Percentiles rank a stretch among this genome's conserved stretches.
phyloP scores from a whole-genome alignment of 2,888 invertebrate genomes.

The Bombyx huttoni region DNA sequence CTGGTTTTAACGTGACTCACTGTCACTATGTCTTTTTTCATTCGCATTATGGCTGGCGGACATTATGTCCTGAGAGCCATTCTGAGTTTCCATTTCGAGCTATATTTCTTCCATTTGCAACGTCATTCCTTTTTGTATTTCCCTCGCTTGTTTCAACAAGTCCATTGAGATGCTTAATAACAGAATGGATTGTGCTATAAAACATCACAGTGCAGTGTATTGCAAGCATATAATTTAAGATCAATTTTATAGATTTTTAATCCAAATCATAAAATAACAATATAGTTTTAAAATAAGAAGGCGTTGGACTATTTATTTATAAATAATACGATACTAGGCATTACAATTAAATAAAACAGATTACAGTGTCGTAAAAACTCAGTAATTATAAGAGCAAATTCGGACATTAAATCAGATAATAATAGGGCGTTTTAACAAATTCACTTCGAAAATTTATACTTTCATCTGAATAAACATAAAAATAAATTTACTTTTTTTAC shows the following conservation, averaged over 20 bases:
- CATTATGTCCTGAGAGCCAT: slow-evolving; percentile 46
- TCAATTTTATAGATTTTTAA: too few relatives aligned
- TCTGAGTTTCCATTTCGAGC: slow-evolving; percentile 35
- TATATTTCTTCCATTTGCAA: slow-evolving; percentile 51
- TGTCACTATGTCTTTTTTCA: slow-evolving; percentile 48
- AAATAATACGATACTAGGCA: too few relatives aligned
- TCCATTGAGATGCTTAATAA: background rate
- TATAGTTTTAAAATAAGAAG: too few relatives aligned
- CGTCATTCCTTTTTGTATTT: slow-evolving; percentile 40
- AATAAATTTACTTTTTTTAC: slow-evolving; percentile 4
- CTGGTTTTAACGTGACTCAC: slow-evolving; percentile 30
- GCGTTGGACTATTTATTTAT: too few relatives aligned
- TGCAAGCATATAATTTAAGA: too few relatives aligned
- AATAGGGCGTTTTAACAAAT: slow-evolving; percentile 2
- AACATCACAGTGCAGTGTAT: too few relatives aligned
- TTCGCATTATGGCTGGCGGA: slow-evolving; percentile 22
- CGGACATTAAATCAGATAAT: slow-evolving; percentile 1
- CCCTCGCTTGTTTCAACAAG: slow-evolving; percentile 12
- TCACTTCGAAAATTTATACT: background rate
- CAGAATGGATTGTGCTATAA: too few relatives aligned
- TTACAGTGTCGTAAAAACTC: too few relatives aligned
- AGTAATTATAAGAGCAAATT: slow-evolving; percentile 3
- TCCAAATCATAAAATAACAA: too few relatives aligned
- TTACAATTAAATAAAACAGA: too few relatives aligned
- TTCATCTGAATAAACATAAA: background rate